Evolutionary conservation across 2,113 vertebrate species (phyloP), one percentile per base, ranked within the genome.

Genomic region (Balaenoptera acutorostrata): DNA sequence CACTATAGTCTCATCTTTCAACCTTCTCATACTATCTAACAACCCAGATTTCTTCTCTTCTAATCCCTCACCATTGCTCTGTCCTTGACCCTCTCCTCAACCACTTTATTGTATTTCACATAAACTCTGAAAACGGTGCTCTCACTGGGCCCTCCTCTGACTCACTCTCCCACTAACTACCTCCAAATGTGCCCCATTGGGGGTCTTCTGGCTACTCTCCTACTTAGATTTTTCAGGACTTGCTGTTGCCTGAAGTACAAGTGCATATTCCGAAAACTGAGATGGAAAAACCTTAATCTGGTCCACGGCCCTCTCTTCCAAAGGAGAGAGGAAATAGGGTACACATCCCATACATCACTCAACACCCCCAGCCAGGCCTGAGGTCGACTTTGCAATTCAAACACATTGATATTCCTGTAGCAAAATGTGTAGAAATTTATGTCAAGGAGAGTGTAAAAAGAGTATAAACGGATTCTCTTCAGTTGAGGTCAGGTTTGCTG

Each of bases 121-220:
- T n/a, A 27, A 61, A 39, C 55, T 29, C 41, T 44, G 66, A 36
- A 72, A 46, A 36, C 10, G 20, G 6, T 3, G 15, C 66, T 49
- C 39, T 72, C 55, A 0, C 23, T 59, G 39, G 63, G 10, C 41
- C 14, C 17, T 29, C 52, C 0, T 1, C 4, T 5, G 11, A 23
- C 39, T 63, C 78, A 25, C 6, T 72, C 21, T 59, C n/a, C 18
- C 88, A 36, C 20, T 39, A 6, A 31, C 33, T 4, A 21, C 59
- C 78, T 36, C 31, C 55, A 61, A 12, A 15, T 9, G 15, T 15
- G 52, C 52, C 66, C 66, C 66, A 33, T 2, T 44, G 23, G 5
- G 39, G 29, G 15, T 44, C 52, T 10, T 33, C 66, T 61, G 66
- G 11, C 23, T 36, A 23, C 25, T n/a, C 41, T 61, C 52, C 23